These are phyloP conservation scores for Drosophila chauvacae DNA, from an alignment of 1,140 invertebrate species.

Conservation along the genomic window DNA sequence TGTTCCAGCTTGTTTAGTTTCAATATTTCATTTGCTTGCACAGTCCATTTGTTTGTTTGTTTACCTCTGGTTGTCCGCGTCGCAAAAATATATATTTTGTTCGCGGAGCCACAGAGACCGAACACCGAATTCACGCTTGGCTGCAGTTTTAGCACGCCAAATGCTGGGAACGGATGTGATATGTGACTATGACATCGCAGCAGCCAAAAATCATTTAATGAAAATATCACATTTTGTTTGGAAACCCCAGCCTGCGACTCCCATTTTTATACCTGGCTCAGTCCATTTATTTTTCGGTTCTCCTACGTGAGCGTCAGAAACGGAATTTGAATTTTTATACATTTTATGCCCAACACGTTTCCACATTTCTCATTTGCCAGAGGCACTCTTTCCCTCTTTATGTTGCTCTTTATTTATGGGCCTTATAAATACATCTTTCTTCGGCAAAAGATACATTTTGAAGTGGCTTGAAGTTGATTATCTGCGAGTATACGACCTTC, in stretches of 20 bases:
- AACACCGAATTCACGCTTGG: conserved; percentile 54
- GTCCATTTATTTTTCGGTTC: conserved; percentile 28
- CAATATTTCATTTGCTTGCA: conserved; percentile 77
- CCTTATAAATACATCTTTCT: conserved; percentile 72
- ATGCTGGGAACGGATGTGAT: conserved; percentile 38
- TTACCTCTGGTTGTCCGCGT: conserved; percentile 35
- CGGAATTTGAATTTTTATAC: conserved; percentile 41
- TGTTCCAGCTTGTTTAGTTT: conserved; percentile 76
- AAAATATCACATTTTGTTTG: conserved; percentile 53
- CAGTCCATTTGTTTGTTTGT: conserved; percentile 68
- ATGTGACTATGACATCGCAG: conserved; percentile 39
- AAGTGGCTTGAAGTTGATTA: conserved; percentile 58
- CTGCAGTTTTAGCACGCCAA: conserved; percentile 44
- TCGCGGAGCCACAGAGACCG: conserved; percentile 2
- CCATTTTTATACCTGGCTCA: conserved; percentile 25
- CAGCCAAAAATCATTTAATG: conserved; percentile 52
- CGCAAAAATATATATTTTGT: conserved; percentile 17
- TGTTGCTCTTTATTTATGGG: conserved; percentile 71
- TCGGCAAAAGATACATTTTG: conserved; percentile 43
- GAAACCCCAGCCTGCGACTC: conserved; percentile 4
- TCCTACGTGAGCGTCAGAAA: conserved; percentile 28
- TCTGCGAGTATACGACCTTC: conserved; percentile 32
- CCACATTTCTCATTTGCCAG: conserved; percentile 41
- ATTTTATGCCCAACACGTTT: conserved; percentile 76
- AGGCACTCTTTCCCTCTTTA: conserved; percentile 27